Base-by-base conservation (phyloP, 2,888 invertebrate species). In the Luperina nickerlii region DNA sequence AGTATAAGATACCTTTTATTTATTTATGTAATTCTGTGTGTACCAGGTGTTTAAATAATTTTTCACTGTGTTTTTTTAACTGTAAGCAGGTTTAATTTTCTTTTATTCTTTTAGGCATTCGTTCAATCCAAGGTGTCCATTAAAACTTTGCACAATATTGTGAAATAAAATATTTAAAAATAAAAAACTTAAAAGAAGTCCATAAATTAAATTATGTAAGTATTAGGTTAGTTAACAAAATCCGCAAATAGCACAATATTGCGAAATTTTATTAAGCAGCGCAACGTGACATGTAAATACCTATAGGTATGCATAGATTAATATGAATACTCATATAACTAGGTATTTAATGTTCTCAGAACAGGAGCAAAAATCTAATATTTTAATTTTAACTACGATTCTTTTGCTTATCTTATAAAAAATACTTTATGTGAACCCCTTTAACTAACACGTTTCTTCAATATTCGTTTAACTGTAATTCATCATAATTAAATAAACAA, bases 201-300 rank as follows among this genome's bases (percentile, higher is more conserved):
- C n/a, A 27, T 62, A 62, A 15, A 18, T 62, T 62, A 18, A 27
- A 27, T 62, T 15, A 62, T 62, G 38, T 38, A 38, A 38, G 38
- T 38, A 38, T 38, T 38, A 7, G 6, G n/a, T n/a, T 27, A 15
- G 27, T 62, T 15, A 62, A 62, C 15, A 18, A 62, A 62, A 18
- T 63, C 9, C 9, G 63, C 62, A 15, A 18, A 68, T 70, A 82
- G 32, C 74, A 54, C 38, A 82, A 84, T 78, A 51, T 86, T 82
- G 51, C 73, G 73, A n/a, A 86, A 76, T 62, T 27, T 11, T 27
- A 69, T 70, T 15, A 60, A 67, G 9, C 7, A 60, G 42, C 57
- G 18, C 51, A 57, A 76, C 68, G 65, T 78, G 60, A 62, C 18
- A 32, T 66, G 62, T 48, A 42, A 45, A 63, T 38, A 38, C 38